These are phyloP conservation scores for Tinea trinotella DNA, from an alignment of 2,888 invertebrate genomes.

Conservation along the genomic window DNA sequence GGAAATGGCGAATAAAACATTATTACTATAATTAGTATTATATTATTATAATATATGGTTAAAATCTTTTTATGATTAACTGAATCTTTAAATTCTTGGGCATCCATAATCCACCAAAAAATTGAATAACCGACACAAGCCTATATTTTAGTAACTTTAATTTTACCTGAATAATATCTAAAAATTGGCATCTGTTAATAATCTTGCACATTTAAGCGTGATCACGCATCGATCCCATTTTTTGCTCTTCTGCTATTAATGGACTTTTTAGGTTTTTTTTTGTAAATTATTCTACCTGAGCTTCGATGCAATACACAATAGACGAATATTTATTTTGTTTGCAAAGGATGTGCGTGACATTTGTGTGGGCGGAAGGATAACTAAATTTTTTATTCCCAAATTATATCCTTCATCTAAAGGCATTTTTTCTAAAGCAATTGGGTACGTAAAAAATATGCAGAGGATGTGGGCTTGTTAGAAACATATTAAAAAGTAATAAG, in stretches of 20 bases:
- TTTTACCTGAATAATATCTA: not conserved
- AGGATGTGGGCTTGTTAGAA: not conserved
- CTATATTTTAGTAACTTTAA: not conserved
- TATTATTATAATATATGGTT: too few relatives aligned
- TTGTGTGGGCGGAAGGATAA: constrained; percentile 54
- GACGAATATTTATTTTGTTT: constrained; percentile 41
- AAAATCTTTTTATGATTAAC: too few relatives aligned
- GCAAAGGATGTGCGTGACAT: constrained; percentile 59
- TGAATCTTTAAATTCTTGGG: too few relatives aligned
- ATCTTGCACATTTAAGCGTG: constrained; percentile 47
- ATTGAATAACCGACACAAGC: too few relatives aligned
- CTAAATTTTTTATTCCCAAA: not conserved
- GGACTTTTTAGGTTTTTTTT: constrained; percentile 37
- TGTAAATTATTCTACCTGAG: constrained; percentile 57
- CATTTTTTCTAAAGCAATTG: not conserved
- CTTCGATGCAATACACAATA: constrained; percentile 38
- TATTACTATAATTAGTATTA: too few relatives aligned
- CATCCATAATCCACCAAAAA: too few relatives aligned
- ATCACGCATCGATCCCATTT: constrained; percentile 53
- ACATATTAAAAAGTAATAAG: not conserved
- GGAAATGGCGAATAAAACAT: too few relatives aligned
- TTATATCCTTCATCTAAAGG: not conserved
- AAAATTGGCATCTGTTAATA: constrained; percentile 47
- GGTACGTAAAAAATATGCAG: not conserved
- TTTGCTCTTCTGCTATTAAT: constrained; percentile 33